phyloP scores from a whole-genome alignment of 2,113 vertebrate genomes.

The Myrmecophaga tridactyla region DNA sequence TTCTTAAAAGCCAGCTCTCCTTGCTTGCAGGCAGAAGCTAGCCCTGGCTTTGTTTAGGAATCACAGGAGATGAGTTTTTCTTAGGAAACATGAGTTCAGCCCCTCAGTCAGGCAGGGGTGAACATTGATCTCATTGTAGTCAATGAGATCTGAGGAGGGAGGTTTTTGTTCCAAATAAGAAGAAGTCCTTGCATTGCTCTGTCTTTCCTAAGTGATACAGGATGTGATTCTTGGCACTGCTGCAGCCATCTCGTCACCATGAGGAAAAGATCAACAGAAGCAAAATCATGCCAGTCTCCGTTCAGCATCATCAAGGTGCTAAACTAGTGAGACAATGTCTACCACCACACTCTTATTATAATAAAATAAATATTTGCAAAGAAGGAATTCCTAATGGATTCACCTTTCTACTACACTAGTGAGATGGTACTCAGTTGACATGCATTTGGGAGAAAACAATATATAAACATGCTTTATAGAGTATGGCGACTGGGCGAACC shows the following conservation, averaged over 20 bases:
- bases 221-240: background rate
- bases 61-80: background rate
- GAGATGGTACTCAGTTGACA: background rate
- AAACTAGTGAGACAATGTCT: background rate
- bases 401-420: background rate
- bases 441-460: background rate
- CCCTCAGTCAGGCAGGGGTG: background rate
- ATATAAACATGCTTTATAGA: background rate
- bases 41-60: background rate
- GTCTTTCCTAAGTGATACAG: background rate
- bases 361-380: background rate
- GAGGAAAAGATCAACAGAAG: background rate
- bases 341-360: background rate
- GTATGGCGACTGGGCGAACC: background rate
- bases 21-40: background rate
- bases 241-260: background rate
- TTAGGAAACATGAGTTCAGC: background rate
- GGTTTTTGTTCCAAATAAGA: background rate
- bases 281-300: background rate
- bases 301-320: background rate
- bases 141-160: background rate
- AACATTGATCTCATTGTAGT: background rate
- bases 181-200: background rate
- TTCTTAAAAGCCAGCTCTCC: background rate
- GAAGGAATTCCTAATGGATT: background rate